These are phyloP conservation scores for Ivindomyrus marchei DNA, from an alignment of 2,113 vertebrate species.

Conservation along the genomic window DNA sequence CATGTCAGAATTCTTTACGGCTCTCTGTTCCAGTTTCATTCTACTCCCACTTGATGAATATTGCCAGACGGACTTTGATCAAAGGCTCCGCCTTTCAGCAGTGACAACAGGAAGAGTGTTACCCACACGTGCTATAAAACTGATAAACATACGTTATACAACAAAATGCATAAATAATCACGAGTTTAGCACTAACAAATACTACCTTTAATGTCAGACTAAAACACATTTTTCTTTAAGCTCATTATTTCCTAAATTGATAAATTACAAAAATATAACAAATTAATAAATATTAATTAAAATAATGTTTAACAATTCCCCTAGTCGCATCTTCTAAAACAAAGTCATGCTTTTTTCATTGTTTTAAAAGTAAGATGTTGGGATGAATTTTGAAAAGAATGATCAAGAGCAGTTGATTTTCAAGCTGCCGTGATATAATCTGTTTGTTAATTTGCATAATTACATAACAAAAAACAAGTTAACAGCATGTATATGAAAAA, in stretches of 20 bases:
- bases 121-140: background rate
- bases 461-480: background rate
- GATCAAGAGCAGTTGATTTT: background rate
- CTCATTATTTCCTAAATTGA: background rate
- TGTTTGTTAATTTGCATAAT: background rate
- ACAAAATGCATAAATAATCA: background rate
- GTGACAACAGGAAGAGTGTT: background rate
- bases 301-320: background rate
- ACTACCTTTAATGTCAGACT: background rate
- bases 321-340: background rate
- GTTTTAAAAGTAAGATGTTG: background rate
- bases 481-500: background rate
- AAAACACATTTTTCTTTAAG: background rate
- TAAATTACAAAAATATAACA: background rate
- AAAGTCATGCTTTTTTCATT: background rate
- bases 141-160: background rate
- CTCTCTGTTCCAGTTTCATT: background rate
- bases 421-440: background rate
- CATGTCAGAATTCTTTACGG: background rate
- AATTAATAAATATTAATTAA: background rate
- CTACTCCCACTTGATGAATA: background rate
- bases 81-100: background rate
- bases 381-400: background rate
- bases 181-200: background rate
- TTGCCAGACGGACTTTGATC: background rate